Evolutionary conservation across 2,888 invertebrate species (phyloP), one percentile per base, ranked within the genome.

Genomic region (Lymantria dispar): DNA sequence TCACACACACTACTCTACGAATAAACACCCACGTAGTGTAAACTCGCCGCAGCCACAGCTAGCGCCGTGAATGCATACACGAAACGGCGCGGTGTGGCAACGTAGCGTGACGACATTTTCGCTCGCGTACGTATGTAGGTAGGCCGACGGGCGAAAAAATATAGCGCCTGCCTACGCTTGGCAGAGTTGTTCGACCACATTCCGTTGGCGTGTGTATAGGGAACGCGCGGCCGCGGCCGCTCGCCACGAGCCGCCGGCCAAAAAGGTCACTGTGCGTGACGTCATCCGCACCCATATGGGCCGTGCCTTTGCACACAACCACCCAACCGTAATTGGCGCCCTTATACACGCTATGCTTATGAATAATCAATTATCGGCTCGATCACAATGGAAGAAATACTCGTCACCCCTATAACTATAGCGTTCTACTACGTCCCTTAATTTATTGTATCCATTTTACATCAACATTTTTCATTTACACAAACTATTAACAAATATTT

Each of bases 61-160:
- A 36, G 36, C 76, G 68, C 78, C 70, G 84, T 85, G 83, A 84
- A 83, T 87, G 87, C 85, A 87, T 80, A 83, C 85, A 85, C 85
- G 82, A 83, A 77, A 77, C 64, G 65, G 60, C 31, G 52, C 87
- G 84, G 86, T 76, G 80, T 83, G 92, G 92, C 92, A 92, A 92
- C 92, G 87, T 84, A 87, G 92, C 88, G 87, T 92, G 92, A 92
- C 92, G 92, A 92, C 92, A 92, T 91, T 91, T 92, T 91, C 88
- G 92, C 91, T 87, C 83, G 85, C 83, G 83, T 87, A 87, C 85
- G 89, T 87, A 86, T 85, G 85, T 88, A 87, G 86, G 86, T 86
- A 85, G 84, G 85, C 80, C 81, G 81, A 67, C 81, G 74, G 78
- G 84, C 85, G 85, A 89, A 89, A 88, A 88, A 89, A 87, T 87